Evolutionary conservation across 2,113 vertebrate genomes (phyloP).

Genomic region (Bubo bubo): DNA sequence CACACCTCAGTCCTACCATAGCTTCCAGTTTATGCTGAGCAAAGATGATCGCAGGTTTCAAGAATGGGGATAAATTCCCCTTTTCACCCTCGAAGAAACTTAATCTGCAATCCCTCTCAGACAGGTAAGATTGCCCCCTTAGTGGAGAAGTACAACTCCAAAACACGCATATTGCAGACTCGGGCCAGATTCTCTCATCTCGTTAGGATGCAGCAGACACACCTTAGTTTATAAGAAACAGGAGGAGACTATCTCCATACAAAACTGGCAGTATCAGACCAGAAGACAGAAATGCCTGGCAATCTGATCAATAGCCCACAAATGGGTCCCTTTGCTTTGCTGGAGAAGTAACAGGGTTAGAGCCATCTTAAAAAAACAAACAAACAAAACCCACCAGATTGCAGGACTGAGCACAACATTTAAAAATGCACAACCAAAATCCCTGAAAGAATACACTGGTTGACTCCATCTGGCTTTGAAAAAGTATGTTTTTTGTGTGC

Average conservation of each 20-base stretch:
- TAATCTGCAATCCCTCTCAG: background rate
- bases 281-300: background rate
- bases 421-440: background rate
- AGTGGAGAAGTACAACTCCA: background rate
- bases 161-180: background rate
- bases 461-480: background rate
- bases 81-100: background rate
- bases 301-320: background rate
- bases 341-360: background rate
- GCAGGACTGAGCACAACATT: background rate
- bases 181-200: background rate
- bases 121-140: background rate
- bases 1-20: background rate
- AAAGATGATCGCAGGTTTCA: background rate
- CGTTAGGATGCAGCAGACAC: background rate
- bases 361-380: background rate
- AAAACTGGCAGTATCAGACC: background rate
- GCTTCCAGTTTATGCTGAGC: background rate
- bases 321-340: background rate
- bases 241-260: background rate
- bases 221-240: background rate
- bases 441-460: background rate
- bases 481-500: background rate
- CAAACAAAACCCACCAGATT: accelerated
- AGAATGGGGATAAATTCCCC: background rate